Evolutionary conservation across 2,888 invertebrate genomes (phyloP), one percentile per base, ranked within the genome.

Genomic region (Drosophila maculinotata): DNA sequence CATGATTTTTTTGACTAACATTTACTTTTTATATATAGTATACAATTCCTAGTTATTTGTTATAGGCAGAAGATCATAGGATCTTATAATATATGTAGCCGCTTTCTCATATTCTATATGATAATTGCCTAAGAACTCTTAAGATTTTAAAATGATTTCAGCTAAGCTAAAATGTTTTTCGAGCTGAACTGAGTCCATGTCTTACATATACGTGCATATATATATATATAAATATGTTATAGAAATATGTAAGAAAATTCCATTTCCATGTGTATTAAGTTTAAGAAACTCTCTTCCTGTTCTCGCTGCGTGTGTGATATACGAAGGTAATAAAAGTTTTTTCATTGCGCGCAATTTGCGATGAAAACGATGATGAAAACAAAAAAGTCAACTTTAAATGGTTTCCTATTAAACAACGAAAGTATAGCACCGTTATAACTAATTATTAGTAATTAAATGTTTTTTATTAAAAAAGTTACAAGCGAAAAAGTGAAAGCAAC

Each of bases 381-480:
- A 54, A 33, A 54, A 56, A 53, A 54, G 36, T 35, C 57, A 72
- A 69, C 48, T 62, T 77, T 44, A 68, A 79, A 68, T 76, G 79
- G 73, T 79, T 77, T 79, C 57, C 67, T 74, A 78, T 77, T 66
- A 66, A 77, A 83, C 51, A 67, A 68, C 67, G 60, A 69, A 53
- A 52, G n/a, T 38, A 3, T 12, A 44, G n/a, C 28, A 20, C 8
- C 4, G n/a, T 65, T 64, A 60, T 51, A 7, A 86, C 77, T 68
- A 81, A 87, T 78, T 87, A 71, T 66, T 71, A 87, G 78, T 66
- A 80, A 81, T 87, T 80, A 76, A 87, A 87, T 87, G 76, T 69
- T 85, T 80, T 79, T 87, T 85, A 81, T 87, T 87, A 87, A 81
- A 85, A 85, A 81, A 81, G 63, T 85, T 81, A 58, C 38, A 25